Conservation (phyloP, 2,113 vertebrate genomes). For the Bubo bubo region DNA sequence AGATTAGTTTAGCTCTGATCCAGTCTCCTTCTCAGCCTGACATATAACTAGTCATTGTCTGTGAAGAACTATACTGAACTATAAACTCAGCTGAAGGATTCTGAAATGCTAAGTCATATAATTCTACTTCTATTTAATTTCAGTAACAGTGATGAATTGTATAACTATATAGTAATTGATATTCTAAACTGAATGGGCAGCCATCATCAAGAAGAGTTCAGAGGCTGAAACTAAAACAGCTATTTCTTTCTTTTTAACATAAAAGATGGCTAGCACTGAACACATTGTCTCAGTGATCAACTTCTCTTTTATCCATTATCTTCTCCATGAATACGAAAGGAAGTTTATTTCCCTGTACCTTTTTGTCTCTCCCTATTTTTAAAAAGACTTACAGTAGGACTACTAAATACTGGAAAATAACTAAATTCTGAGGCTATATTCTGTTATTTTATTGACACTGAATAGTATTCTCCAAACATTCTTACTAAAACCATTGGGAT, state of each 20-base stretch:
- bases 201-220: neutral
- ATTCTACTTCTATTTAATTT: neutral
- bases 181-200: neutral
- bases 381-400: neutral
- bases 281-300: neutral
- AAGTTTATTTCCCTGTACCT: neutral
- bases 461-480: neutral
- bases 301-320: neutral
- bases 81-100: neutral
- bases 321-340: neutral
- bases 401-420: neutral
- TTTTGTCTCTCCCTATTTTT: neutral
- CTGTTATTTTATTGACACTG: neutral
- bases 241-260: neutral
- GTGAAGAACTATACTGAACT: neutral
- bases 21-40: neutral
- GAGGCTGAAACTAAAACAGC: neutral
- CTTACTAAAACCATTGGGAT: neutral
- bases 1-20: neutral
- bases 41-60: neutral
- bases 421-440: neutral
- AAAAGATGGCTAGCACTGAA: neutral
- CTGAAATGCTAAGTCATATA: neutral
- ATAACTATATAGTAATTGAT: neutral
- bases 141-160: neutral